phyloP scores from a whole-genome alignment of 2,888 invertebrate genomes.

The Drosophila mettleri region DNA sequence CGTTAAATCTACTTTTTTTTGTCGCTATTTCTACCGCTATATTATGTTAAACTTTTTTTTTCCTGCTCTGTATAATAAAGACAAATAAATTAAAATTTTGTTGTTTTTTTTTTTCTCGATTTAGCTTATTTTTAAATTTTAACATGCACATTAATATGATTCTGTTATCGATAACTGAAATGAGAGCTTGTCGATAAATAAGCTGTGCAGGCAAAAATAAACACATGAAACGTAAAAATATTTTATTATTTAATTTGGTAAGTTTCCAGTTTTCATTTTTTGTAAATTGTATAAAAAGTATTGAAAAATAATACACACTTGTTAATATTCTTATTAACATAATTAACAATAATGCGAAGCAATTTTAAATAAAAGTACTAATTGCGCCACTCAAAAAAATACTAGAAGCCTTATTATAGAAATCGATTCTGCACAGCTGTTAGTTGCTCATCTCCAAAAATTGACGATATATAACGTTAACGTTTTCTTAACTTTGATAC shows the following conservation, averaged over 20 bases:
- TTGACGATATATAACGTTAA: not conserved
- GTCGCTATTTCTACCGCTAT: slow-evolving; percentile 12
- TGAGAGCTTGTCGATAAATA: not conserved
- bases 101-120: not conserved
- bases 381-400: not conserved
- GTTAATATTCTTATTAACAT: no score
- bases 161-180: not conserved
- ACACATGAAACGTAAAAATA: no score
- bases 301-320: not conserved
- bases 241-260: no score
- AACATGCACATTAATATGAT: not conserved
- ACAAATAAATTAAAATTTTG: slow-evolving; percentile 22
- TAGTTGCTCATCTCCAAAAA: not conserved
- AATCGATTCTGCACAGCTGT: not conserved
- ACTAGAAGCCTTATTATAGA: no score
- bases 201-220: not conserved
- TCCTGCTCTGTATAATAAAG: slow-evolving; percentile 34
- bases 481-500: no score
- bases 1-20: slow-evolving; percentile 6
- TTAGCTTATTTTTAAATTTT: not conserved
- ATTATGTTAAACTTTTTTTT: slow-evolving; percentile 13
- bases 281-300: not conserved
- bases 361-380: slow-evolving; percentile 2
- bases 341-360: no score
- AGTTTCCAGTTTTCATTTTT: not conserved